Base-by-base conservation (phyloP, 2,888 invertebrate species). In the Xanthia icteritia region DNA sequence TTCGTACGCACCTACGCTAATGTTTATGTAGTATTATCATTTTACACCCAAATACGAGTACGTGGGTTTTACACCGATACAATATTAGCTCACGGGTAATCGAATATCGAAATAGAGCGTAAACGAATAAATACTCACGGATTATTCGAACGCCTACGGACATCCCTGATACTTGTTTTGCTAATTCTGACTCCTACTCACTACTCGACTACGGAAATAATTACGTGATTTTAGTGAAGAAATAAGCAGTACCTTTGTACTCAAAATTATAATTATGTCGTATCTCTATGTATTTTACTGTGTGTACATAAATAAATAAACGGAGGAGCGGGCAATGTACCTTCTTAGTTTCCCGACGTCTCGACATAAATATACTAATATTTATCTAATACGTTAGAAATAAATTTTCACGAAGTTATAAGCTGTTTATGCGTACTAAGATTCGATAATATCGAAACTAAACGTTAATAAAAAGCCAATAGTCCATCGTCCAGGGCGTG, bases 371-470 rank as follows among this genome's bases (percentile, higher is more conserved):
- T 1, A 39, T 36, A 36, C 42, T 31, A 51, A 27, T 9, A 27
- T 5, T 11, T 27, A 60, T 60, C 15, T 54, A 8, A 67, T 36
- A 64, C 2, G 23, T 61, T 23, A 45, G 51, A 64, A 64, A 67
- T 0, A 23, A 5, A 23, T 23, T 66, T 83, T 65, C 31, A 63
- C 51, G 36, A 73, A 68, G 39, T 79, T 68, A 73, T 60, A 81
- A 68, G 64, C 54, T 31, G 54, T 54, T 23, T n/a, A 68, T 68
- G n/a, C n/a, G 11, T 61, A 31, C 60, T 82, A 54, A 73, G 58
- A 69, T 76, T 63, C 39, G 65, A 85, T 77, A 85, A 66, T 36
- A 65, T 74, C 51, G 61, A 82, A 86, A 84, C 74, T 75, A 86
- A 79, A 64, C 68, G 61, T 70, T 73, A 74, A 65, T 83, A 73